Percentiles rank a stretch among this genome's conserved stretches.
phyloP scores from a whole-genome alignment of 2,797 vertebrate species.

The Adelosebastes latens region DNA sequence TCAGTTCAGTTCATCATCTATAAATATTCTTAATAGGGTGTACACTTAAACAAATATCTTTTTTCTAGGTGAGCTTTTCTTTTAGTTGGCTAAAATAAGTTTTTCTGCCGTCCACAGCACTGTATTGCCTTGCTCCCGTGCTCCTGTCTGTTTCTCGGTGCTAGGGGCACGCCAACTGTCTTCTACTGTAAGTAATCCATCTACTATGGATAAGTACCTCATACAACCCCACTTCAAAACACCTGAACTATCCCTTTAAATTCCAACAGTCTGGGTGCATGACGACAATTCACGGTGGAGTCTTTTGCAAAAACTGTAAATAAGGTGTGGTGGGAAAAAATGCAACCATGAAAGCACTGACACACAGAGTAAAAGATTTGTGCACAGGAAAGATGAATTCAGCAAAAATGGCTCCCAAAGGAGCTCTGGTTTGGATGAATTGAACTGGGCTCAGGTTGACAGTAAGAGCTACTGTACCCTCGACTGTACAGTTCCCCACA shows the following conservation, averaged over 20 bases:
- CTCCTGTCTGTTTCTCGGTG: no score
- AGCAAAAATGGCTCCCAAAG: not conserved
- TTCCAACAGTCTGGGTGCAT: not conserved
- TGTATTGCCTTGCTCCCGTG: no score
- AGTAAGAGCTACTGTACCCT: not conserved
- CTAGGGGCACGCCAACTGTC: no score
- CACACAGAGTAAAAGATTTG: not conserved
- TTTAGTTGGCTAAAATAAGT: no score
- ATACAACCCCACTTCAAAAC: no score
- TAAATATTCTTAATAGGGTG: rapidly evolving
- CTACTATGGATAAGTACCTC: no score
- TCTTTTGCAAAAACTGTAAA: not conserved
- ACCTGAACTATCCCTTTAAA: no score
- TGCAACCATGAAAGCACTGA: not conserved
- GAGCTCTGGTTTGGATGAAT: not conserved
- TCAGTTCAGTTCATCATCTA: no score
- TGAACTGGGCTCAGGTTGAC: not conserved
- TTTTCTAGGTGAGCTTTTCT: no score
- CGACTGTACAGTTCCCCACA: constrained; percentile 2
- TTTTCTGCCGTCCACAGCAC: no score
- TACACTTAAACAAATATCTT: no score
- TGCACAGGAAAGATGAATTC: not conserved
- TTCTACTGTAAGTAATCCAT: no score
- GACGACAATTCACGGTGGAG: not conserved
- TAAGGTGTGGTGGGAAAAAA: not conserved